These are phyloP conservation scores for Rhamnusium bicolor DNA, from an alignment of 2,888 invertebrate genomes.

Conservation along the genomic window DNA sequence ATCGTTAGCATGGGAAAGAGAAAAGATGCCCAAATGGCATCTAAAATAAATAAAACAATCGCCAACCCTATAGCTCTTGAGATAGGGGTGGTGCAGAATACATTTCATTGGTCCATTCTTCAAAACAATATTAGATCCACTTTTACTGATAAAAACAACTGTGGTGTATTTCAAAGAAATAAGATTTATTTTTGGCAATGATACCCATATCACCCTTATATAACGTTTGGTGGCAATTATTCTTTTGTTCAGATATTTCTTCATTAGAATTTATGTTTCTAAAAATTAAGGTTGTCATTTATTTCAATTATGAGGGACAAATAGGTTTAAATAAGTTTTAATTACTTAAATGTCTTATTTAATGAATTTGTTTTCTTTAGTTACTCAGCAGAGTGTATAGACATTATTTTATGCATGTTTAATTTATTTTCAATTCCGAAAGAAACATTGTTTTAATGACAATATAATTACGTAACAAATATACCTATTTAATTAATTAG, in stretches of 20 bases:
- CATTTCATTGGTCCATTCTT: slow-evolving; percentile 28
- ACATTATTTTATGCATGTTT: too few relatives aligned
- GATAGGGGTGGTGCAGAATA: slow-evolving; percentile 26
- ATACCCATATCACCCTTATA: slow-evolving; percentile 35
- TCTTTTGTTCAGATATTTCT: slow-evolving; percentile 3
- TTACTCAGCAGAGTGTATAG: background rate
- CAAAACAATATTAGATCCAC: slow-evolving; percentile 28
- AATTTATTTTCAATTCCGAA: too few relatives aligned
- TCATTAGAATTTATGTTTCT: slow-evolving; percentile 27
- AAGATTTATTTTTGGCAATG: slow-evolving; percentile 30
- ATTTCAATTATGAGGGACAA: slow-evolving; percentile 3
- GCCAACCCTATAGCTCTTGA: slow-evolving; percentile 26
- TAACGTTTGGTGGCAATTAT: slow-evolving; percentile 25
- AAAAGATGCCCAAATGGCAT: slow-evolving; percentile 26
- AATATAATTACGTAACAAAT: too few relatives aligned
- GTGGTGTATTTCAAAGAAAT: slow-evolving; percentile 6
- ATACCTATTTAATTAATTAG: too few relatives aligned
- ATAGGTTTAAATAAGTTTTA: slow-evolving; percentile 4
- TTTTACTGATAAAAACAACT: slow-evolving; percentile 27
- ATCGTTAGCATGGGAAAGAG: slow-evolving; percentile 61
- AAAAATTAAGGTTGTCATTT: background rate
- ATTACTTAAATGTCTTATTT: slow-evolving; percentile 8
- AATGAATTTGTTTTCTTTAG: background rate
- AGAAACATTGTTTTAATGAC: background rate
- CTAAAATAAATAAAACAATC: slow-evolving; percentile 38